Conservation (phyloP, 2,888 invertebrate genomes). For the Limnephilus auricula region DNA sequence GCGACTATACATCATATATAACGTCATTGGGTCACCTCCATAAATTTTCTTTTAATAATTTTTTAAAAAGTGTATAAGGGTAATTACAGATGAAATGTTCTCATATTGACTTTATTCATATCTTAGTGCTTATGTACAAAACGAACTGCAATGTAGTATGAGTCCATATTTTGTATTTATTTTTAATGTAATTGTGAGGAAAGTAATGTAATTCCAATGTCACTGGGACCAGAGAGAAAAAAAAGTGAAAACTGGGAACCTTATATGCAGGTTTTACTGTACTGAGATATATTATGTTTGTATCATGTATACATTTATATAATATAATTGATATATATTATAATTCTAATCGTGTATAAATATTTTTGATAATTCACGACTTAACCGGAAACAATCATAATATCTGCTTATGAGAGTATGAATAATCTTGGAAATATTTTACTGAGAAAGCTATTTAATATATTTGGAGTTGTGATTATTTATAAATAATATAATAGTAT, state of each 20-base stretch:
- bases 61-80: neutral
- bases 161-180: neutral
- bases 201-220: neutral
- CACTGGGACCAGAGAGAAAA: neutral
- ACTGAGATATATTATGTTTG: neutral
- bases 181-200: neutral
- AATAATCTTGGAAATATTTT: neutral
- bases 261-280: neutral
- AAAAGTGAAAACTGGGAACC: neutral
- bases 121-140: neutral
- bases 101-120: neutral
- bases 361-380: conserved; percentile 6
- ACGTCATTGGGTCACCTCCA: too few species aligned
- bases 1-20: too few species aligned
- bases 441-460: neutral
- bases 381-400: neutral
- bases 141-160: neutral
- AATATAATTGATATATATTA: too few species aligned
- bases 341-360: neutral
- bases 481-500: neutral
- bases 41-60: too few species aligned
- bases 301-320: too few species aligned
- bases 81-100: neutral
- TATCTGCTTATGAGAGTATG: neutral
- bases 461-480: neutral